Evolutionary conservation across 2,797 vertebrate genomes (phyloP).

Genomic region (Scolopax bukidnonensis): DNA sequence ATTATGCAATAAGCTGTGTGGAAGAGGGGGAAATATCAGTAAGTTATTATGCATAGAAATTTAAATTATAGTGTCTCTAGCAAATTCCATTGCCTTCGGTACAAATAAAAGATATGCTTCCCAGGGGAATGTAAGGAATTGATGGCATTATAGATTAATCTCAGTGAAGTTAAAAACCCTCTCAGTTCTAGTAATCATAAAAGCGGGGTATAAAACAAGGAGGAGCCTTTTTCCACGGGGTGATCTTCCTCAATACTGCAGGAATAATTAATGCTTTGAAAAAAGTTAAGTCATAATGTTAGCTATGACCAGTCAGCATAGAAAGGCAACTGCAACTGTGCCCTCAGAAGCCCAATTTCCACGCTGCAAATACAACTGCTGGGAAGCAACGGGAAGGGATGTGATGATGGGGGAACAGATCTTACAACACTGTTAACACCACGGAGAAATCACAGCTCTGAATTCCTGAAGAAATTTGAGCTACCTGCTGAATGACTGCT

Average conservation of each 20-base stretch:
- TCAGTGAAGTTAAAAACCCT: background rate
- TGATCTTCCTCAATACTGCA: background rate
- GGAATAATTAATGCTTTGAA: background rate
- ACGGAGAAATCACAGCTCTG: background rate
- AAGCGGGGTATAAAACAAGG: background rate
- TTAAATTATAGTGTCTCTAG: background rate
- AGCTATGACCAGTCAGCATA: background rate
- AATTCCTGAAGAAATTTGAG: conserved; percentile 7
- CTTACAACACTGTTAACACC: background rate
- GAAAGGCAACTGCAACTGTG: background rate
- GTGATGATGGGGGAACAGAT: background rate
- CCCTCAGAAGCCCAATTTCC: background rate
- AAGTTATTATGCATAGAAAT: background rate
- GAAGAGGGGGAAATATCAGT: background rate
- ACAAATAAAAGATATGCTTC: background rate
- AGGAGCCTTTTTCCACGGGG: background rate
- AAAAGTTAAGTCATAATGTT: background rate
- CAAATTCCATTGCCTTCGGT: background rate
- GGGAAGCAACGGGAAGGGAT: background rate
- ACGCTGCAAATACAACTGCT: background rate
- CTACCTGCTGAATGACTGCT: background rate
- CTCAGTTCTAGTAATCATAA: background rate
- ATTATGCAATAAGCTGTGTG: background rate
- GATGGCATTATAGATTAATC: background rate
- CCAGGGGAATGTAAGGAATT: background rate